Evolutionary conservation across 30 jellyfish, hydroid and myxozoan species (phyloP), one percentile per base, ranked within the genome.

Genomic region (Aurelia coerulea): DNA sequence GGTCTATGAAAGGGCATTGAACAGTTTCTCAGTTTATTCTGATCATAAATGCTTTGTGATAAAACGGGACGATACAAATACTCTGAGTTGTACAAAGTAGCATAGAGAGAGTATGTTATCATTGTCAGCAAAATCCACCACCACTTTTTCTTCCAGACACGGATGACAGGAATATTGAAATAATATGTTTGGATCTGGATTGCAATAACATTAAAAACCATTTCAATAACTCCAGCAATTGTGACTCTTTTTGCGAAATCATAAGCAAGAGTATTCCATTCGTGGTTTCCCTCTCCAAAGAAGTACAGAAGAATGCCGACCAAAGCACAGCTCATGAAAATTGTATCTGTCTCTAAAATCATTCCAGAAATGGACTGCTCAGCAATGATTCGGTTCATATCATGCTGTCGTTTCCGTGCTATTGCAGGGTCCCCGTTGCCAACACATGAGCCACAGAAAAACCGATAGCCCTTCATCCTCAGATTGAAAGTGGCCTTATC

Each of bases 71-170:
- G 66, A 84, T 84, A 73, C 67, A 74, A 62, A 50, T 84, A 84
- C 74, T 84, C 93, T 13, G 93, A 60, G 49, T 74, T 63, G 68
- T 74, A 84, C 56, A 84, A 31, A 42, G 85, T 71, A 5, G 93
- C 54, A 41, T 73, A 73, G 10, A 73, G 77, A 71, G 88, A 59
- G 49, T 84, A 74, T 34, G 53, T 73, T 41, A 66, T 42, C 35
- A 84, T 65, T 65, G 65, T 51, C 14, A 17, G 10, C 49, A 73
- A 11, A 2, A 84, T 32, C 88, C 88, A 84, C 88, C 76, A 67
- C 93, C 93, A 84, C 17, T 78, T 84, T 46, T 65, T 63, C 46
- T 72, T 73, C 93, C 93, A 84, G 16, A 84, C 88, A 1, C 88
- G 84, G n/a, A 84, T 74, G 18, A 84, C 82, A 3, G 93, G 93